phyloP scores from a whole-genome alignment of 1,140 invertebrate species.

The Drosophila ogumai region DNA sequence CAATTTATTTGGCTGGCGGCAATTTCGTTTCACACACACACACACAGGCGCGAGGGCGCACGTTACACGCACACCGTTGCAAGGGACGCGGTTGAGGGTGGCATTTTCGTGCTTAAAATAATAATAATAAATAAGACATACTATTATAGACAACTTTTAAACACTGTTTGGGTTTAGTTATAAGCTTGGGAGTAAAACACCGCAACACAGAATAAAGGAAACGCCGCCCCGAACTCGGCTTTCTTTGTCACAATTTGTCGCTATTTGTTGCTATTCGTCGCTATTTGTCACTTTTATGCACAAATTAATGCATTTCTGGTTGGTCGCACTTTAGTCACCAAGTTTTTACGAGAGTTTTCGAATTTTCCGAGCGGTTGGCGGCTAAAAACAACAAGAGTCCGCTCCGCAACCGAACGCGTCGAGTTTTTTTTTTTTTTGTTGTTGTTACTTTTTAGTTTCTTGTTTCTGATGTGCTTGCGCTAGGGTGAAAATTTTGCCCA shows the following conservation, averaged over 20 bases:
- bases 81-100: constrained; percentile 41
- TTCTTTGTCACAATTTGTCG: background rate
- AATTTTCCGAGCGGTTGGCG: constrained; percentile 14
- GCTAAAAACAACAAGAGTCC: constrained; percentile 10
- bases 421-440: background rate
- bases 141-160: background rate
- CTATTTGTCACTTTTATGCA: constrained; percentile 3
- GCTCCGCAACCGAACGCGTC: constrained; percentile 11
- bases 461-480: no score
- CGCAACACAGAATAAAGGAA: background rate
- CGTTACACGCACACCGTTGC: constrained; percentile 13
- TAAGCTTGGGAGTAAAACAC: background rate
- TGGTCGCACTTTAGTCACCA: constrained; percentile 5
- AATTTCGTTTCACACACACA: constrained; percentile 2
- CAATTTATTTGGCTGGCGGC: constrained; percentile 12
- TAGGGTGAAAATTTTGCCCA: no score
- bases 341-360: constrained; percentile 22
- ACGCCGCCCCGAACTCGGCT: constrained; percentile 5
- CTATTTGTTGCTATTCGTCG: no score
- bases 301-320: background rate
- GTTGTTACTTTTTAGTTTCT: no score
- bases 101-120: constrained; percentile 35
- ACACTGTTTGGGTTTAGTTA: constrained; percentile 9
- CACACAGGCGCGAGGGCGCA: background rate
- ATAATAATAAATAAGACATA: constrained; percentile 18